Evolutionary conservation across 1,140 invertebrate species (phyloP).

Genomic region (Drosophila insularis): DNA sequence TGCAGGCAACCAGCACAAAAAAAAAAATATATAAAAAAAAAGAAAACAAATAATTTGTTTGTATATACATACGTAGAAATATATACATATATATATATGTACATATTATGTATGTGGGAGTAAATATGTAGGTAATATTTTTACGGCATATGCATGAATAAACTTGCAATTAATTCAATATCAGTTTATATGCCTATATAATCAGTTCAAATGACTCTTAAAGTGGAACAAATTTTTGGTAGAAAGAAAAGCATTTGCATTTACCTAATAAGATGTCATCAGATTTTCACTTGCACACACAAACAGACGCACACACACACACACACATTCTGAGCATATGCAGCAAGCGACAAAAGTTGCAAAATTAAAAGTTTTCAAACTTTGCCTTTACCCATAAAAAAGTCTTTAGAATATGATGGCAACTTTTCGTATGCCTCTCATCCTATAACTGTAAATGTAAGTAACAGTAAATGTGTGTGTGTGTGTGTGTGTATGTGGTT

Average conservation of each 20-base stretch:
- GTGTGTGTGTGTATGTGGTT: background rate
- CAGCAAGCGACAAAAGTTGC: slow-evolving; percentile 52
- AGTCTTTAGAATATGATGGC: slow-evolving; percentile 23
- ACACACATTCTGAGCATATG: slow-evolving; percentile 30
- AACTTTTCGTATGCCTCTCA: slow-evolving; percentile 7
- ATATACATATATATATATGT: slow-evolving; percentile 10
- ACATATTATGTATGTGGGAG: no score
- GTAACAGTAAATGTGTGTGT: background rate
- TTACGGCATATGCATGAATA: slow-evolving; percentile 13
- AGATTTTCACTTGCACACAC: slow-evolving; percentile 34
- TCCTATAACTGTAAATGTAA: background rate
- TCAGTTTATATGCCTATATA: background rate
- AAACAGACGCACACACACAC: no score
- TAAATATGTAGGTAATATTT: background rate
- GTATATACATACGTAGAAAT: background rate
- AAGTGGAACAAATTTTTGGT: background rate
- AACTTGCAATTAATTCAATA: slow-evolving; percentile 8
- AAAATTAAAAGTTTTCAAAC: slow-evolving; percentile 52
- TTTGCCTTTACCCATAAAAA: slow-evolving; percentile 2
- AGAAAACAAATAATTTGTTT: slow-evolving; percentile 22
- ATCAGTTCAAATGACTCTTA: background rate
- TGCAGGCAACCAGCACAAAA: slow-evolving; percentile 27
- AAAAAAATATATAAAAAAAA: slow-evolving; percentile 17
- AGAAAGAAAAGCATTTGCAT: slow-evolving; percentile 6
- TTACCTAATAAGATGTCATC: slow-evolving; percentile 48